Conservation (phyloP, 2,797 vertebrate species). For the Sphenopsis melanotis region DNA sequence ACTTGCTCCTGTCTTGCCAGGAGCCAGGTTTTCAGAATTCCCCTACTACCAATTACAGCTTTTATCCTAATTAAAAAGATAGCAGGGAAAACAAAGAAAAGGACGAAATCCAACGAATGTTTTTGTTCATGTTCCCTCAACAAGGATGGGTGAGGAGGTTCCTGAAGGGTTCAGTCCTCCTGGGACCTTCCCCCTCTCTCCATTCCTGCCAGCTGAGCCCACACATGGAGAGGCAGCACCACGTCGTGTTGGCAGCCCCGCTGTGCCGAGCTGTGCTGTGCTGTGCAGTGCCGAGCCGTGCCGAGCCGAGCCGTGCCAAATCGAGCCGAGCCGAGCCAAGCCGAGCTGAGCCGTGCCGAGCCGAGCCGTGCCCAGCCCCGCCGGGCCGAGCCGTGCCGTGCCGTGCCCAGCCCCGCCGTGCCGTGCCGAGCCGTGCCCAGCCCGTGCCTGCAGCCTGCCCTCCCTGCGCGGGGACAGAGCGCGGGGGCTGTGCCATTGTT, state of each 20-base stretch:
- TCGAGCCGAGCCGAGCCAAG: no score
- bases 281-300: no score
- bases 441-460: background rate
- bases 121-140: rapidly evolving
- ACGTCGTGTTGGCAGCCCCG: rapidly evolving
- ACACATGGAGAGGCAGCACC: rapidly evolving
- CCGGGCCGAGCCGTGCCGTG: no score
- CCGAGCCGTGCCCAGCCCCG: no score
- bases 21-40: background rate
- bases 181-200: background rate
- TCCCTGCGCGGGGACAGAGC: rapidly evolving
- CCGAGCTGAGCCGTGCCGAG: no score
- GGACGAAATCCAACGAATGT: background rate
- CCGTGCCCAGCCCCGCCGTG: rapidly evolving
- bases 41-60: background rate
- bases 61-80: background rate
- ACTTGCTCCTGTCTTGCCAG: background rate
- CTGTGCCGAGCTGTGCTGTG: rapidly evolving
- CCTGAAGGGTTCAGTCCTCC: background rate
- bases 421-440: no score
- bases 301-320: rapidly evolving
- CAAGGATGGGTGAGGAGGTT: background rate
- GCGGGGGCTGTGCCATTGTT: background rate
- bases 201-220: background rate
- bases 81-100: background rate